These are phyloP conservation scores for Beris morrisii DNA, from an alignment of 2,888 invertebrate genomes.

Conservation along the genomic window DNA sequence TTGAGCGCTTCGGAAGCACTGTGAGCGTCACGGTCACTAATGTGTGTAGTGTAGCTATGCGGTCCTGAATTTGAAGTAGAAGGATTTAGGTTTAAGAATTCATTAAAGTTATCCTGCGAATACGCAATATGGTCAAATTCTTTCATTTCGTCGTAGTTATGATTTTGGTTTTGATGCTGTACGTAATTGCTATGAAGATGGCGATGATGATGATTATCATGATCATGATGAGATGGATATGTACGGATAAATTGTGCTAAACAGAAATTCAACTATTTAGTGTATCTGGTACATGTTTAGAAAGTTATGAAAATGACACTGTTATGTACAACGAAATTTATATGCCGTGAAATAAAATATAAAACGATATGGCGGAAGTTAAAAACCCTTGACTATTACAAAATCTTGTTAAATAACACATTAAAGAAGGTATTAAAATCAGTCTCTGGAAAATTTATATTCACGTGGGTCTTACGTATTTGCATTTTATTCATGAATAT, in stretches of 20 bases:
- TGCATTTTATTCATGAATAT: too few species aligned
- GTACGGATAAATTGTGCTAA: constrained; percentile 16
- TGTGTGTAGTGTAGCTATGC: constrained; percentile 24
- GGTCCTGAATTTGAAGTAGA: constrained; percentile 34
- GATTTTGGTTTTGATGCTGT: not conserved
- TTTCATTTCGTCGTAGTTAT: constrained; percentile 3
- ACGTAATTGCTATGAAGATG: constrained; percentile 19
- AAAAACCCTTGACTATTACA: too few species aligned
- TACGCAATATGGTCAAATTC: constrained; percentile 13
- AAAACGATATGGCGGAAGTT: too few species aligned
- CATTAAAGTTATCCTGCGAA: constrained; percentile 20
- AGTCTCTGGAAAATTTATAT: too few species aligned
- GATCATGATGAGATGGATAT: not conserved
- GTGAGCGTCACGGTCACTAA: constrained; percentile 37
- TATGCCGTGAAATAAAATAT: too few species aligned
- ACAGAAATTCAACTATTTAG: constrained; percentile 11
- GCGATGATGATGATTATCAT: constrained; percentile 17
- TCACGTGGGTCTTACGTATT: too few species aligned
- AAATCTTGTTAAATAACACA: too few species aligned
- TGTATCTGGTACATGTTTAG: too few species aligned
- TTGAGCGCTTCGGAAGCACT: constrained; percentile 52
- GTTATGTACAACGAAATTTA: too few species aligned
- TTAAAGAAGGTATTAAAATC: too few species aligned
- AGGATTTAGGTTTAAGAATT: not conserved
- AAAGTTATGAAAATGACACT: too few species aligned